Evolutionary conservation across 2,888 invertebrate genomes (phyloP), one percentile per base, ranked within the genome.

Genomic region (Muschampia staudingeri): DNA sequence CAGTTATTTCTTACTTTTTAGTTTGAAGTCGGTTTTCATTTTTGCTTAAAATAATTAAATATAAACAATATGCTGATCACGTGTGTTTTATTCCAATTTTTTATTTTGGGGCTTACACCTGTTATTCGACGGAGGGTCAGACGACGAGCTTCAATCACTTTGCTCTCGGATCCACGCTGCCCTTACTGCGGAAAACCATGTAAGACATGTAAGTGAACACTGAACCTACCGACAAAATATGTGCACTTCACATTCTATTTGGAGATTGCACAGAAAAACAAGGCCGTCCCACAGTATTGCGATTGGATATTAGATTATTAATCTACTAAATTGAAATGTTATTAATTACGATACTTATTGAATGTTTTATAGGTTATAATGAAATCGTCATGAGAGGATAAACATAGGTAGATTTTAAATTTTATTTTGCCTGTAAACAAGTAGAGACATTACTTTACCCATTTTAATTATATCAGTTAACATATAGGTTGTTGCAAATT

Each of bases 111-210:
- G 71, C 77, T 84, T 82, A 61, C 79, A 78, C 79, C 83, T 83
- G 85, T 84, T 88, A 89, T 88, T 80, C 83, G 71, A 65, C 65
- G 81, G 82, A 83, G 85, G 80, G 84, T 82, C 78, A 83, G 76
- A 79, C 82, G 80, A 83, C 83, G 78, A 88, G 91, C 91, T 91
- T 91, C 93, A 93, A 94, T 93, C 93, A 93, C 93, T 94, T 93
- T 93, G 87, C 90, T 76, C 85, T 83, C 71, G 80, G 84, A 85
- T 86, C 84, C 78, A 82, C 82, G 72, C 78, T 81, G 80, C 86
- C 82, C 83, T 85, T 79, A 73, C 83, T 30, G 37, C 78, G 86
- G 85, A 88, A 88, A 84, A 71, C 84, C 82, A 67, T 84, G 81
- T 85, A 88, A 89, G 82, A 69, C 82, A 67, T 84, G 81, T 85